Percentiles rank a stretch among this genome's conserved stretches.
phyloP scores from a whole-genome alignment of 2,888 invertebrate genomes.

The Acronicta leporina region DNA sequence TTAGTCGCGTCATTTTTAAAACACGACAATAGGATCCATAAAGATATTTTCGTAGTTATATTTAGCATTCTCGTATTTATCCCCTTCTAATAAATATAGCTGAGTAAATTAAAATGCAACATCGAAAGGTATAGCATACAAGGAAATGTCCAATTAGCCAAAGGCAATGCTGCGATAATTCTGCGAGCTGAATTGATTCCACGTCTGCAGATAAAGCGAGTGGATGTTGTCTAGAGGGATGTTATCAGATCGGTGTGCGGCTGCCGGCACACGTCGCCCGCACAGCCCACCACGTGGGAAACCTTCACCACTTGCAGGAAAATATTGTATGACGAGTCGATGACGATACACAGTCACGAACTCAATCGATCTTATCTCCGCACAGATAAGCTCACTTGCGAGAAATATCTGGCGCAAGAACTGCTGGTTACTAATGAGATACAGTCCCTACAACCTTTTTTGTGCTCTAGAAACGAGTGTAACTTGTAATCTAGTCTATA shows the following conservation, averaged over 20 bases:
- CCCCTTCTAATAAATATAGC: conserved; percentile 38
- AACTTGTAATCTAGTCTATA: conserved; percentile 13
- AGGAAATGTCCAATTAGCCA: conserved; percentile 85
- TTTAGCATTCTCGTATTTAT: conserved; percentile 43
- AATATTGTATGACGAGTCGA: conserved; percentile 43
- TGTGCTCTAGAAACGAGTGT: conserved; percentile 32
- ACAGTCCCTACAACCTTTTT: conserved; percentile 24
- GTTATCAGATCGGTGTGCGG: conserved; percentile 85
- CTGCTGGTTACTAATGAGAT: conserved; percentile 45
- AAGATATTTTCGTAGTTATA: conserved; percentile 59
- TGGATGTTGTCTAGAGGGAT: conserved; percentile 81
- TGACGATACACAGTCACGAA: conserved; percentile 31
- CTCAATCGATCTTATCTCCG: conserved; percentile 36
- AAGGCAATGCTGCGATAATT: conserved; percentile 84
- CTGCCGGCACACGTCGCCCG: conserved; percentile 71
- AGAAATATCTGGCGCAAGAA: conserved; percentile 34
- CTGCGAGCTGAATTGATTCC: conserved; percentile 84
- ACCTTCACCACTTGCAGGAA: conserved; percentile 52
- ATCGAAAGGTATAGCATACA: conserved; percentile 60
- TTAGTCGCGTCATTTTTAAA: conserved; percentile 80
- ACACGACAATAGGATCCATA: conserved; percentile 73
- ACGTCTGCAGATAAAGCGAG: conserved; percentile 80
- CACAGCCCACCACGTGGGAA: conserved; percentile 80
- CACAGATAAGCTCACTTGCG: conserved; percentile 36
- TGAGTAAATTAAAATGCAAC: conserved; percentile 52